These are phyloP conservation scores for Nudaria mundana DNA, from an alignment of 2,888 invertebrate species.

Conservation along the genomic window DNA sequence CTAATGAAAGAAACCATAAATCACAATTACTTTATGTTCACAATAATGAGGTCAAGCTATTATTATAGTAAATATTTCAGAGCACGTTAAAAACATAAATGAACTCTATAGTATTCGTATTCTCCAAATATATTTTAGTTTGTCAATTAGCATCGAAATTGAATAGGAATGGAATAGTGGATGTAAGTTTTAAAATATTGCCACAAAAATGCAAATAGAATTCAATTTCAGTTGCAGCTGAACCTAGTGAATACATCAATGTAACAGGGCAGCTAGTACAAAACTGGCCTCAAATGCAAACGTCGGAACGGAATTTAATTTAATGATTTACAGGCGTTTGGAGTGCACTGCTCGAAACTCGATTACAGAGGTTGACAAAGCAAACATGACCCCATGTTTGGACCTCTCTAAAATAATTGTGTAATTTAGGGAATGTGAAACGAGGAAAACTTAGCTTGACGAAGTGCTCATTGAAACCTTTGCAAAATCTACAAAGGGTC, in stretches of 20 bases:
- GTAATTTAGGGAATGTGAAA: constrained; percentile 42
- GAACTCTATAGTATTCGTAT: too few species aligned
- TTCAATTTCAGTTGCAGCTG: constrained; percentile 21
- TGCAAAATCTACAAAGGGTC: constrained; percentile 19
- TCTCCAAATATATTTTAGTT: too few species aligned
- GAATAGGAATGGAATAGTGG: too few species aligned
- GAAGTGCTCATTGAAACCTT: constrained; percentile 37
- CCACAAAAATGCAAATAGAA: too few species aligned
- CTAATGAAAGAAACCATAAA: too few species aligned
- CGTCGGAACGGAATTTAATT: constrained; percentile 51
- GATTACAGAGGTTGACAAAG: constrained; percentile 54
- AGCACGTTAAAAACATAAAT: too few species aligned
- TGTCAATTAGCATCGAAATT: too few species aligned
- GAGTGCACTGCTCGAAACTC: constrained; percentile 41
- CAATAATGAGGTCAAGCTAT: too few species aligned
- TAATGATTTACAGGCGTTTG: constrained; percentile 53
- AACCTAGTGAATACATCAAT: constrained; percentile 25
- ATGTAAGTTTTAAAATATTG: too few species aligned
- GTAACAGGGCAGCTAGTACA: constrained; percentile 28
- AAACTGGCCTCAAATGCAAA: constrained; percentile 43
- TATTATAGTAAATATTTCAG: too few species aligned
- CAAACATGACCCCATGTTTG: constrained; percentile 46
- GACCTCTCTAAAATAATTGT: constrained; percentile 59
- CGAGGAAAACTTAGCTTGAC: constrained; percentile 38
- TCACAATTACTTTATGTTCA: too few species aligned